Percentiles rank a stretch among this genome's conserved stretches.
phyloP scores from a whole-genome alignment of 2,113 vertebrate species.

The Azemiops feae region DNA sequence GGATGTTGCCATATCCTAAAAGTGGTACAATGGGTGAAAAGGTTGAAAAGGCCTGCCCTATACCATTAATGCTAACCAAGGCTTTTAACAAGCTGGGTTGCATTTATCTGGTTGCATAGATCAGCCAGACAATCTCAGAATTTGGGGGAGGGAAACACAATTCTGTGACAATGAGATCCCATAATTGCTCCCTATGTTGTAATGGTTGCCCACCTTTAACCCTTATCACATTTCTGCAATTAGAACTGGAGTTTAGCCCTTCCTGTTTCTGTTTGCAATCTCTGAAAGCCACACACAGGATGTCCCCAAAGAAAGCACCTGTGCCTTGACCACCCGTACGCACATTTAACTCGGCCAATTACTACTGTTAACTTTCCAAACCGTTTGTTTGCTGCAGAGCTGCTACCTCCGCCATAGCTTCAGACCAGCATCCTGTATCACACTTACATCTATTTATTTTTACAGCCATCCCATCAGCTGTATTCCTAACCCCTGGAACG shows the following conservation, averaged over 20 bases:
- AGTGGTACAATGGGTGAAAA: too few species aligned
- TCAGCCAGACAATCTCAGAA: neutral
- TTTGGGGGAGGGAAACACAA: neutral
- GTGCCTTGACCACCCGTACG: neutral
- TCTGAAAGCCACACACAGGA: neutral
- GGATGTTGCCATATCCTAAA: too few species aligned
- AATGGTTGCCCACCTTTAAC: neutral
- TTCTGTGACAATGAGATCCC: neutral
- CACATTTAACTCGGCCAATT: rapidly evolving
- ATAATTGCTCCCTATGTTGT: neutral
- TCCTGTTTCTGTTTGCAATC: neutral
- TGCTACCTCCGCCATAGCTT: neutral
- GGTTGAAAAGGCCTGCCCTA: too few species aligned
- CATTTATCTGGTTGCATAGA: too few species aligned
- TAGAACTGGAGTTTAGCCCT: neutral
- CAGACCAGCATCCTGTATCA: conserved; percentile 9
- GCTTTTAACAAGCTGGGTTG: too few species aligned
- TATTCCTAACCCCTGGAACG: neutral
- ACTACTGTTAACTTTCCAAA: neutral
- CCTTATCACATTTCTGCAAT: neutral
- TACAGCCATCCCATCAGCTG: neutral
- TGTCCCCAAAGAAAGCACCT: neutral
- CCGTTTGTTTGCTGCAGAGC: neutral
- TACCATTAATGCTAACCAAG: too few species aligned
- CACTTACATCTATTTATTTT: neutral